Percentiles rank a stretch among this genome's conserved stretches.
Evolutionary conservation across 2,113 vertebrate species (phyloP).

Genomic region (Hystrix cristata): DNA sequence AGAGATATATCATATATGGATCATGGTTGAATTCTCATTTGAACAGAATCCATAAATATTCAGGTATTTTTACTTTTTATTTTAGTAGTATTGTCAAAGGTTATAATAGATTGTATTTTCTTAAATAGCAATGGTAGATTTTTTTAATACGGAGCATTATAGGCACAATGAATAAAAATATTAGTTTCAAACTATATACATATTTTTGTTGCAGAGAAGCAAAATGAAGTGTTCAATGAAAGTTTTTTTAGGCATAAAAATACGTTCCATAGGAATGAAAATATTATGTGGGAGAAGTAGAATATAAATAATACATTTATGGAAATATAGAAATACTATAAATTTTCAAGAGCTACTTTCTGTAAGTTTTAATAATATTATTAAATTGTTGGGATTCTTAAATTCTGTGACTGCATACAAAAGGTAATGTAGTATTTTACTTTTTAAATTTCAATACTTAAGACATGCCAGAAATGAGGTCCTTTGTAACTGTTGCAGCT

Average conservation of each 20-base stretch:
- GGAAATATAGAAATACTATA: constrained; percentile 40
- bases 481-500: neutral
- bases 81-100: constrained; percentile 36
- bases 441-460: constrained; percentile 1
- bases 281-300: neutral
- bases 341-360: neutral
- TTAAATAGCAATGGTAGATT: constrained; percentile 26
- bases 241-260: constrained; percentile 20
- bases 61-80: neutral
- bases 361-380: neutral
- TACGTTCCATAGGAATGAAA: neutral
- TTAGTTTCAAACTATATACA: constrained; percentile 32
- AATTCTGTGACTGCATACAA: neutral
- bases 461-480: neutral
- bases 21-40: constrained; percentile 37
- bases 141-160: constrained; percentile 1
- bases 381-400: neutral
- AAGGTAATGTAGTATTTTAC: neutral
- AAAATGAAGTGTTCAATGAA: constrained; percentile 48
- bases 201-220: constrained; percentile 30
- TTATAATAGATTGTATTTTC: neutral
- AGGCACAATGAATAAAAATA: constrained; percentile 22
- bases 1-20: neutral
- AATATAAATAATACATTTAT: constrained; percentile 65
- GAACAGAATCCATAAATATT: constrained; percentile 17